phyloP scores from a whole-genome alignment of 2,113 vertebrate genomes.

The Cyprinus carpio region DNA sequence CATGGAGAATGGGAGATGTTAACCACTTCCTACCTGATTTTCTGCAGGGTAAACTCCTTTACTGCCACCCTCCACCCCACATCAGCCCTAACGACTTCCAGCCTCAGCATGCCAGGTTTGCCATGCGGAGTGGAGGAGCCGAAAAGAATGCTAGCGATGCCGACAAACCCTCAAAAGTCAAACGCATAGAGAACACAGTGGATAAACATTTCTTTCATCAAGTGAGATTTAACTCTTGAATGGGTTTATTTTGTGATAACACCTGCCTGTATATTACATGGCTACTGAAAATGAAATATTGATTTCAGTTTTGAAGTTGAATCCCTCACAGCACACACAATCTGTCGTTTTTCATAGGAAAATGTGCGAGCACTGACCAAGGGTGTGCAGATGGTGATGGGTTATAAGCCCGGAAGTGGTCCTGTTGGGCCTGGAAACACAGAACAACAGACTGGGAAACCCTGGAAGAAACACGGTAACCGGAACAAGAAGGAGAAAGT shows the following conservation, averaged over 20 bases:
- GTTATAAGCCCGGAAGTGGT: constrained; percentile 81
- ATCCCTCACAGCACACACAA: not conserved
- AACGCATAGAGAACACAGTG: constrained; percentile 89
- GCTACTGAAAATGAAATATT: not conserved
- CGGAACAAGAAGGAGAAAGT: constrained; percentile 95
- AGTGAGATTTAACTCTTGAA: constrained; percentile 67
- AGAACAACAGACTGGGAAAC: constrained; percentile 76
- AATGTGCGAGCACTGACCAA: constrained; percentile 88
- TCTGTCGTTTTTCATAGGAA: constrained; percentile 73
- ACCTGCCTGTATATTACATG: not conserved
- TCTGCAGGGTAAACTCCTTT: constrained; percentile 88
- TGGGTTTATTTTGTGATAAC: not conserved
- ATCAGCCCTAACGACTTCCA: constrained; percentile 82
- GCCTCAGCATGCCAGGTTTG: constrained; percentile 75
- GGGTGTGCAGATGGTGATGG: constrained; percentile 87
- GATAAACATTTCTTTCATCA: constrained; percentile 94
- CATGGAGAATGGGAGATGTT: not conserved
- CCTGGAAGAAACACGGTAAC: constrained; percentile 98
- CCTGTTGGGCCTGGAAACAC: constrained; percentile 53
- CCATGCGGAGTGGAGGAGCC: constrained; percentile 19
- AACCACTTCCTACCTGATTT: not conserved
- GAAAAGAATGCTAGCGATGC: constrained; percentile 39
- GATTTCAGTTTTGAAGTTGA: not conserved
- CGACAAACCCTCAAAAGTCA: constrained; percentile 71
- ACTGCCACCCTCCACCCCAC: constrained; percentile 89